Evolutionary conservation across 1,140 invertebrate genomes (phyloP), one percentile per base, ranked within the genome.

Genomic region (Hormaphis cornu): DNA sequence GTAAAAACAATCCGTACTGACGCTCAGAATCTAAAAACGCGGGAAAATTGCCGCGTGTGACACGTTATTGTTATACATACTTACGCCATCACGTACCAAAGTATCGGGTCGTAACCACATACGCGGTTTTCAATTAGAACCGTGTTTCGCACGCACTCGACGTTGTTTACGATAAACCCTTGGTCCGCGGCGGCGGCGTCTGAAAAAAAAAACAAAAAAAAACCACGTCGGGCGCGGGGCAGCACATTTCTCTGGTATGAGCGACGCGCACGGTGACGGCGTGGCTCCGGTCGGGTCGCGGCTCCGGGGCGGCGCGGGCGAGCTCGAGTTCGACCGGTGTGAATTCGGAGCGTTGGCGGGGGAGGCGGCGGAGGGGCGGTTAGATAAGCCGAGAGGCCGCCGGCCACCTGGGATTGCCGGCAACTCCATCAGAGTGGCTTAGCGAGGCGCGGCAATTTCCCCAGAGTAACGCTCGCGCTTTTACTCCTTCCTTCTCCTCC

Each of bases 361-460:
- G 28, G 9, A 2, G 10, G 56, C 12, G 26, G 24, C 3, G n/a
- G 26, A 18, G 3, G 22, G 42, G 18, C 10, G 42, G 59, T 42
- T 50, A 66, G 59, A 66, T 66, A 66, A 66, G 59, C 59, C 59
- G 59, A 66, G 59, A 66, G 59, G 42, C 59, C 42, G 59, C 42
- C 59, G 59, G 59, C 59, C 59, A 66, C 59, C 59, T 66, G 59
- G 59, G 59, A 66, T 66, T 66, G 59, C 59, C 44, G 42, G 42
- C 42, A 66, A 66, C 59, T 66, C 59, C 59, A 66, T 66, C 59
- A 66, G 59, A 66, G 59, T 66, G 59, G 59, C 59, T 66, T 66
- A 66, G 59, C 59, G 59, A 66, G 59, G 59, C 59, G 59, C 59
- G 35, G 59, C 59, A 66, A 66, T 66, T 66, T 66, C 59, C 59